Base-by-base conservation (phyloP, 1,140 invertebrate species). In the Muscidifurax raptorellus region DNA sequence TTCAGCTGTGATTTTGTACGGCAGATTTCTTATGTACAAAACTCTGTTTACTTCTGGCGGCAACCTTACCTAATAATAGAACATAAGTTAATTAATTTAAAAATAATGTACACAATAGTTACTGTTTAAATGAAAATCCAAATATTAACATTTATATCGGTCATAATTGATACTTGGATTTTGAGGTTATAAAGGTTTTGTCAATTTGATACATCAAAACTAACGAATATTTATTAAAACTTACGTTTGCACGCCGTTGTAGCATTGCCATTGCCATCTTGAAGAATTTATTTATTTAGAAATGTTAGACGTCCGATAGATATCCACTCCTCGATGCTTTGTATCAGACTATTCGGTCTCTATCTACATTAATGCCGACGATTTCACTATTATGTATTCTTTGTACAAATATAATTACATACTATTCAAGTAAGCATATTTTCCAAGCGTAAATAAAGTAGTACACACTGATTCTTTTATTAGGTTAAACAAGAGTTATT, bases 1-100 rank as follows among this genome's bases (percentile, higher is more conserved):
- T 94, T 99, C 99, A n/a, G 97, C 97, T 79, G 98, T 99, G 81
- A 99, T 99, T 95, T 99, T 99, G 90, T 99, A 99, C 0, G 99
- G 99, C 75, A 99, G 94, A 94, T 99, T 99, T 89, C 98, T 95
- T 2, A 99, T 96, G 90, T 99, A 99, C 22, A 99, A 93, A 78
- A 99, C 98, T 91, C 99, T 95, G 92, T 99, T 99, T 0, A 99
- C 99, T 95, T 99, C 99, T 82, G 99, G 99, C 64, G 99, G 99
- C 85, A 99, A 94, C 86, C 98, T 95, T 52, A 99, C 98, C 98
- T 99, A 89, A 67, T 94, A 64, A 94, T 83, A 89, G 22, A 84
- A 88, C 86, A 87, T 86, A 86, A 85, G 66, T 40, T 77, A 6
- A 86, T 52, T 22, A 77, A 66, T 59, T 9, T 59, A 64, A 69